Evolutionary conservation across 1,140 invertebrate species (phyloP).

Genomic region (Eufriesea mexicana): DNA sequence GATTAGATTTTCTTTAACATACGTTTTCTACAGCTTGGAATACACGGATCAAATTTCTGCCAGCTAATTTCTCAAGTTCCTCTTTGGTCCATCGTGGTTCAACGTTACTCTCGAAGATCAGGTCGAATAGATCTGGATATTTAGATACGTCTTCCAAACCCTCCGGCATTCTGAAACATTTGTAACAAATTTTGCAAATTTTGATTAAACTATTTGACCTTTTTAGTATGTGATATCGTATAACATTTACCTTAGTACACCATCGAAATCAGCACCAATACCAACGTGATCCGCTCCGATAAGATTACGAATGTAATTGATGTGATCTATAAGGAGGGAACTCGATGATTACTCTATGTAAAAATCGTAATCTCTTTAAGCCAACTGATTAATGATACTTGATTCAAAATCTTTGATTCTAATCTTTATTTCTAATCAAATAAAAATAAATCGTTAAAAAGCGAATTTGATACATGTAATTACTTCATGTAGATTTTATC

Average conservation of each 20-base stretch:
- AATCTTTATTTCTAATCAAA: too few relatives aligned
- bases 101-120: constrained; percentile 79
- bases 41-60: constrained; percentile 87
- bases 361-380: background rate
- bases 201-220: background rate
- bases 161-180: constrained; percentile 81
- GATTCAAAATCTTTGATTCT: too few relatives aligned
- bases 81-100: constrained; percentile 84
- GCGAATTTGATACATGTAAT: too few relatives aligned
- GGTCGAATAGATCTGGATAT: constrained; percentile 86
- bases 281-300: constrained; percentile 84
- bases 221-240: background rate
- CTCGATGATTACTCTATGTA: background rate
- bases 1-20: constrained; percentile 57
- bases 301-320: constrained; percentile 84
- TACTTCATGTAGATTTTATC: too few relatives aligned
- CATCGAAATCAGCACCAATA: constrained; percentile 84
- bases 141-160: constrained; percentile 88
- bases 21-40: constrained; percentile 87
- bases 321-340: constrained; percentile 83
- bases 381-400: too few relatives aligned
- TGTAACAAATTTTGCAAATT: constrained; percentile 19
- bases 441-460: too few relatives aligned
- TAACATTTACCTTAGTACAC: constrained; percentile 81
- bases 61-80: constrained; percentile 88